Conservation (phyloP, 1,140 invertebrate genomes). For the Campoletis sonorensis region DNA sequence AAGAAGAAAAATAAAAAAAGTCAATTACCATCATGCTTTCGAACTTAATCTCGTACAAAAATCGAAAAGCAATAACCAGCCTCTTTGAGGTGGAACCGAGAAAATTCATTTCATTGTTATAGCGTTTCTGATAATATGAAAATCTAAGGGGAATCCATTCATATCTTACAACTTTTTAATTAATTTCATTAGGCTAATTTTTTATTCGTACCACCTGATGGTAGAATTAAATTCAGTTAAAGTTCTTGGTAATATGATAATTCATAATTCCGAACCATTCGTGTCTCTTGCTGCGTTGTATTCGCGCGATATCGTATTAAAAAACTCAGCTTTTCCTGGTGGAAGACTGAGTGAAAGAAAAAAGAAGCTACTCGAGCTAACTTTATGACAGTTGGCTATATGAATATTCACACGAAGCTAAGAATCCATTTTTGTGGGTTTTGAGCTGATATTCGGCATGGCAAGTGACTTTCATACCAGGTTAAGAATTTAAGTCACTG, state of each 20-base stretch:
- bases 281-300: too few relatives aligned
- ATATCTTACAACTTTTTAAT: neutral
- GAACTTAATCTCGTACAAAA: too few relatives aligned
- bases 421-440: constrained; percentile 14
- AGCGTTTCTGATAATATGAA: too few relatives aligned
- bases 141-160: too few relatives aligned
- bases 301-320: constrained; percentile 25
- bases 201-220: neutral
- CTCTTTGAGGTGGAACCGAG: too few relatives aligned
- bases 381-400: constrained; percentile 32
- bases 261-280: constrained; percentile 34
- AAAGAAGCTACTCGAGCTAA: constrained; percentile 4
- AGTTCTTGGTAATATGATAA: constrained; percentile 35
- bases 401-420: constrained; percentile 47
- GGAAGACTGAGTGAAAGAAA: neutral
- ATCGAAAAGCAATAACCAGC: too few relatives aligned
- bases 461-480: neutral
- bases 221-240: constrained; percentile 27
- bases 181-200: constrained; percentile 9
- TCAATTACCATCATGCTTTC: too few relatives aligned
- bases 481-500: constrained; percentile 24
- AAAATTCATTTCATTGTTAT: too few relatives aligned
- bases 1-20: too few relatives aligned
- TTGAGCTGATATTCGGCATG: neutral
- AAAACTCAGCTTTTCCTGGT: neutral